These are phyloP conservation scores for Malacoraja senta DNA, from an alignment of 2,797 vertebrate species.

Conservation along the genomic window DNA sequence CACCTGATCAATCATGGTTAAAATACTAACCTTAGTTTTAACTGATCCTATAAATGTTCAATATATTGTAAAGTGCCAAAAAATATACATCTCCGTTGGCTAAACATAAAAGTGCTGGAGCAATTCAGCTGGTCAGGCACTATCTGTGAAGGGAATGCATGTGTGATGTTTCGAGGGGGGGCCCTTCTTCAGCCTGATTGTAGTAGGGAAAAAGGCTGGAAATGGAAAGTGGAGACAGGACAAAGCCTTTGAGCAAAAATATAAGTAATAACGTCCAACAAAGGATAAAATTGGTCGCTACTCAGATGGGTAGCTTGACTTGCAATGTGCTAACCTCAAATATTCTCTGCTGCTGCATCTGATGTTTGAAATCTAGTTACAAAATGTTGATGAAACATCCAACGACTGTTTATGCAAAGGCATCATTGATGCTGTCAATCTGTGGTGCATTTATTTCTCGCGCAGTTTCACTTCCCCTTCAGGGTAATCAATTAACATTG, in stretches of 20 bases:
- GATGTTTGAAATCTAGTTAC: background rate
- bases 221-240: too few relatives aligned
- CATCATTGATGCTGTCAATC: background rate
- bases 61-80: background rate
- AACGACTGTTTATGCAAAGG: background rate
- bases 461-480: background rate
- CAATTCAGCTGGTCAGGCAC: background rate
- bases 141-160: too few relatives aligned
- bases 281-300: background rate
- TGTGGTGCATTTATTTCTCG: background rate
- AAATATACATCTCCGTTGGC: background rate
- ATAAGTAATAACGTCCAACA: background rate
- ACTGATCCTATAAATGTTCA: background rate
- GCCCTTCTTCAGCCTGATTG: too few relatives aligned
- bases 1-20: background rate
- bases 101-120: background rate
- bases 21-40: background rate
- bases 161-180: too few relatives aligned
- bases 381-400: background rate
- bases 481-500: slow-evolving; percentile 1
- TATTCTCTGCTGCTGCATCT: background rate
- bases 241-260: background rate
- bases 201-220: too few relatives aligned
- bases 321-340: background rate
- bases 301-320: background rate